These are phyloP conservation scores for Pagetopsis macropterus DNA, from an alignment of 2,797 vertebrate genomes.

Conservation along the genomic window DNA sequence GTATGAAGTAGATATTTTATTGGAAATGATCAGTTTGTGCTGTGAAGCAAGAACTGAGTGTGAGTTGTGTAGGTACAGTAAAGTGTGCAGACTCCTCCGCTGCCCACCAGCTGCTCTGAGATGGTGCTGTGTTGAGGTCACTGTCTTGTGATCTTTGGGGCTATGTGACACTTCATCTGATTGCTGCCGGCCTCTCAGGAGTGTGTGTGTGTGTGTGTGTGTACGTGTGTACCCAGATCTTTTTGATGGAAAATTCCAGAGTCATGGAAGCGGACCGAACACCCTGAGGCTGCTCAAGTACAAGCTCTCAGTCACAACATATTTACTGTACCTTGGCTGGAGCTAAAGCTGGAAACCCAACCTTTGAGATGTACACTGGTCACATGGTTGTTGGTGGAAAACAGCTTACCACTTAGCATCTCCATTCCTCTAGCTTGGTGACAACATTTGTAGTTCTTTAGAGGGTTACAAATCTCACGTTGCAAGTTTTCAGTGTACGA, in stretches of 20 bases:
- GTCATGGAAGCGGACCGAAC: slow-evolving; percentile 33
- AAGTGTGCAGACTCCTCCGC: slow-evolving; percentile 11
- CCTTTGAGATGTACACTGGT: slow-evolving; percentile 7
- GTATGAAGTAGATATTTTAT: not conserved
- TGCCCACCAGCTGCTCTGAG: slow-evolving; percentile 49
- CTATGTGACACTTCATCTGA: slow-evolving; percentile 52
- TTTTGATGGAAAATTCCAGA: slow-evolving; percentile 59
- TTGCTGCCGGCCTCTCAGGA: no score
- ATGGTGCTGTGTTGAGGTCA: slow-evolving; percentile 58
- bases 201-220: slow-evolving; percentile 10
- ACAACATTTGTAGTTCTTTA: not conserved
- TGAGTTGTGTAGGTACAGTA: slow-evolving; percentile 32
- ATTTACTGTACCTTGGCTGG: slow-evolving; percentile 28
- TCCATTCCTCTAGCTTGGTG: not conserved
- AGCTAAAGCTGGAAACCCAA: slow-evolving; percentile 19
- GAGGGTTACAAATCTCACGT: not conserved
- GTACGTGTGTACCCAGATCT: slow-evolving; percentile 27
- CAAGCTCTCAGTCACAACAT: slow-evolving; percentile 27
- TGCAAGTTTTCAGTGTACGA: no score
- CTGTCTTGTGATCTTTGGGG: slow-evolving; percentile 61
- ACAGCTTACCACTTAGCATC: not conserved
- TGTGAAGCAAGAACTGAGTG: not conserved
- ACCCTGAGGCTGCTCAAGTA: slow-evolving; percentile 14
- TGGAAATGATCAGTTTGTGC: not conserved
- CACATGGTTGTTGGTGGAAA: not conserved